Conservation (phyloP, 2,888 invertebrate species). For the Dryobotodes eremita region DNA sequence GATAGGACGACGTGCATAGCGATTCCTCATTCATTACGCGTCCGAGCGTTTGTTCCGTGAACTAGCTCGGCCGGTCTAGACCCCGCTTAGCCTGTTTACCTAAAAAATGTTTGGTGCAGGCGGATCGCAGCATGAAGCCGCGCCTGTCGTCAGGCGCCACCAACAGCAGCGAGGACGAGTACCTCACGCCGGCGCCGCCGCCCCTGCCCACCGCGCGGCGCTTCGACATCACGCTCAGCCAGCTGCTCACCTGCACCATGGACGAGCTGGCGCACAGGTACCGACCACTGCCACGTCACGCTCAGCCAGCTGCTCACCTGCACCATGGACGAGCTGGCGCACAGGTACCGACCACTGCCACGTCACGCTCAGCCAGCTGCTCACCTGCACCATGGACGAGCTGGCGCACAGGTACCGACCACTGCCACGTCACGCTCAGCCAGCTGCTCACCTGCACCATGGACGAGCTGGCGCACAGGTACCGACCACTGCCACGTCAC, state of each 20-base stretch:
- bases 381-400: no score
- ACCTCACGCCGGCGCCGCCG: slow-evolving; percentile 92
- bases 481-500: no score
- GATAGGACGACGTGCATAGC: background rate
- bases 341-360: no score
- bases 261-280: slow-evolving; percentile 94
- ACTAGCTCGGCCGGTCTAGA: background rate
- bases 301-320: no score
- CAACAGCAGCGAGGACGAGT: slow-evolving; percentile 92
- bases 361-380: no score
- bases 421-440: no score
- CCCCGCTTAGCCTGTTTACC: background rate
- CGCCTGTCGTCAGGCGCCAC: slow-evolving; percentile 86
- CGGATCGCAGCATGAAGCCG: slow-evolving; percentile 87
- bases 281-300: background rate
- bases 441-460: no score
- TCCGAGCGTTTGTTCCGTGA: background rate
- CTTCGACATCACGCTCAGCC: slow-evolving; percentile 95
- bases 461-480: no score
- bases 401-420: no score
- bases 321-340: no score
- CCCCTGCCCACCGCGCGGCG: slow-evolving; percentile 88
- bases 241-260: slow-evolving; percentile 95
- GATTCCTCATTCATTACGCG: background rate
- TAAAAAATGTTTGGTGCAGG: slow-evolving; percentile 67